Conservation (phyloP, 2,797 vertebrate genomes). For the Presbytis comata region DNA sequence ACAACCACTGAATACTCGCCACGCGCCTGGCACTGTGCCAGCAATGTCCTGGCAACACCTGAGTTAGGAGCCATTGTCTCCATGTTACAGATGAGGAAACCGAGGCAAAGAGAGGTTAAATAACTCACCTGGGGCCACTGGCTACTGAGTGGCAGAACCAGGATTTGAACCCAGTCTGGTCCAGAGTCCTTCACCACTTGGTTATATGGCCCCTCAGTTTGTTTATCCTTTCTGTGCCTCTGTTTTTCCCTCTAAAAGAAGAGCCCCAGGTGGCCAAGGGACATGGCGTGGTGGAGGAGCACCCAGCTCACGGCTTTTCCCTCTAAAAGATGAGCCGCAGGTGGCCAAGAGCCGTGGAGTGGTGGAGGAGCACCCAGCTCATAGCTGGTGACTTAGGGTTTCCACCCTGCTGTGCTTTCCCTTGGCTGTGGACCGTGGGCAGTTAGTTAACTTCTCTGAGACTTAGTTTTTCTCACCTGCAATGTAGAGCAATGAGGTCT, state of each 20-base stretch:
- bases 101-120: not conserved
- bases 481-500: not conserved
- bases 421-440: not conserved
- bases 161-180: not conserved
- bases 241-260: not conserved
- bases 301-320: not conserved
- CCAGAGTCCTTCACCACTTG: not conserved
- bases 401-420: not conserved
- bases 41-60: accelerated
- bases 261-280: not conserved
- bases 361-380: not conserved
- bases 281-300: accelerated
- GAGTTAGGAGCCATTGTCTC: not conserved
- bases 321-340: not conserved
- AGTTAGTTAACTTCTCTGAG: not conserved
- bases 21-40: not conserved
- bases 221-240: not conserved
- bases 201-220: not conserved
- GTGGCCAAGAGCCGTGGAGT: accelerated
- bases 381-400: not conserved
- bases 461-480: not conserved
- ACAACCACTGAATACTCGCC: accelerated
- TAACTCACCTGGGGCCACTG: not conserved
- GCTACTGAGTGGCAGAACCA: not conserved
- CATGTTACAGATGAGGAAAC: not conserved